Conservation (phyloP, 2,797 vertebrate genomes). For the Brotula barbata region DNA sequence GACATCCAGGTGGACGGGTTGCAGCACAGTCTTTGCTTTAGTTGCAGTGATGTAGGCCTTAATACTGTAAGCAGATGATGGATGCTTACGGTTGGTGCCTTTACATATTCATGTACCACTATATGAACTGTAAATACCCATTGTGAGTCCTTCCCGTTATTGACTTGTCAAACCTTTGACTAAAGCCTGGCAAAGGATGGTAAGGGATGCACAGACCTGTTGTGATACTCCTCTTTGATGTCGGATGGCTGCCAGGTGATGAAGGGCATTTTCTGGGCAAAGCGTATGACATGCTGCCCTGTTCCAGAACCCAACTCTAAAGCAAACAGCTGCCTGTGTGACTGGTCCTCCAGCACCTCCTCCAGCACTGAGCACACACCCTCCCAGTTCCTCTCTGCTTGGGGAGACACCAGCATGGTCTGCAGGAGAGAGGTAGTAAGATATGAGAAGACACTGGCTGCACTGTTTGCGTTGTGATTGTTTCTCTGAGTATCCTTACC, state of each 20-base stretch:
- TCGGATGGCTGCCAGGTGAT: constrained; percentile 80
- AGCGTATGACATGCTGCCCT: constrained; percentile 77
- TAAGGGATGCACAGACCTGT: constrained; percentile 57
- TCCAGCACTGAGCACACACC: constrained; percentile 69
- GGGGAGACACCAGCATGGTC: constrained; percentile 78
- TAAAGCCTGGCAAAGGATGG: not conserved
- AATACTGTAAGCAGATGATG: constrained; percentile 64
- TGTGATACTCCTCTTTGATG: constrained; percentile 68
- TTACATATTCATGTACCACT: not conserved
- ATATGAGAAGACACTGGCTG: not conserved
- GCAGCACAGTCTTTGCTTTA: constrained; percentile 69
- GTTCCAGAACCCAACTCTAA: constrained; percentile 80
- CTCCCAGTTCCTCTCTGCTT: constrained; percentile 78
- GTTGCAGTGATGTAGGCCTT: constrained; percentile 76
- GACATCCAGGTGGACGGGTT: constrained; percentile 75
- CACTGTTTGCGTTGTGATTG: not conserved
- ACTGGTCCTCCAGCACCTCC: constrained; percentile 70
- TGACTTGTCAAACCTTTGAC: no score
- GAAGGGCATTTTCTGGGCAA: constrained; percentile 75
- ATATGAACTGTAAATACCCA: not conserved
- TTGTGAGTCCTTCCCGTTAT: not conserved
- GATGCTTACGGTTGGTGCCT: not conserved
- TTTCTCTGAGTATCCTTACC: not conserved
- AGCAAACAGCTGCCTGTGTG: constrained; percentile 69
- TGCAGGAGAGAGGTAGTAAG: constrained; percentile 16